Evolutionary conservation across 2,888 invertebrate species (phyloP).

Genomic region (Pyralis farinalis): DNA sequence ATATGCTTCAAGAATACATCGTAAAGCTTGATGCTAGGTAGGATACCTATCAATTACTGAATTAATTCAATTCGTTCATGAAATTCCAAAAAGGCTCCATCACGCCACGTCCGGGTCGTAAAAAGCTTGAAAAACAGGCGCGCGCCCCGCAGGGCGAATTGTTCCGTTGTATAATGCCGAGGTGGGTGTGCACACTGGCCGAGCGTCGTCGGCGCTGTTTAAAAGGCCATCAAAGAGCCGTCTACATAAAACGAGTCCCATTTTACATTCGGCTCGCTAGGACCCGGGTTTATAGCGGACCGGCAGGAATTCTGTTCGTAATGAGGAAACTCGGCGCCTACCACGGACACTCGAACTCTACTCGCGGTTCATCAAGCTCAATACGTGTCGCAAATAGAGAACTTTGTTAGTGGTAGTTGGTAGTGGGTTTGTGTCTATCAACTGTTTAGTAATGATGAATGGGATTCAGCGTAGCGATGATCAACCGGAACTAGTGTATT

Average conservation of each 20-base stretch:
- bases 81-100: conserved; percentile 10
- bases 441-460: too few relatives aligned
- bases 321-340: conserved; percentile 10
- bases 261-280: conserved; percentile 35
- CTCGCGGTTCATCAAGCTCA: neutral
- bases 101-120: conserved; percentile 9
- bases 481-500: too few relatives aligned
- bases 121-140: conserved; percentile 12
- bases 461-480: too few relatives aligned
- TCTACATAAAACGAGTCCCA: conserved; percentile 38
- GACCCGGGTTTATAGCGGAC: conserved; percentile 34
- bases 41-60: conserved; percentile 8
- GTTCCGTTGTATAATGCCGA: conserved; percentile 6
- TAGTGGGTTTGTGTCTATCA: too few relatives aligned
- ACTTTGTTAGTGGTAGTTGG: too few relatives aligned
- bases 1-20: too few relatives aligned
- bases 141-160: conserved; percentile 7
- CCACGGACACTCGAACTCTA: neutral
- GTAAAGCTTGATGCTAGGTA: too few relatives aligned
- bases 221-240: conserved; percentile 41
- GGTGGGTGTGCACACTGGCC: conserved; percentile 6
- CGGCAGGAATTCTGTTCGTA: conserved; percentile 9
- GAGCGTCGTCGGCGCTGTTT: conserved; percentile 21
- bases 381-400: too few relatives aligned
- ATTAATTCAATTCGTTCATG: conserved; percentile 11